Conservation (phyloP, 1,140 invertebrate genomes). For the Cydia splendana region DNA sequence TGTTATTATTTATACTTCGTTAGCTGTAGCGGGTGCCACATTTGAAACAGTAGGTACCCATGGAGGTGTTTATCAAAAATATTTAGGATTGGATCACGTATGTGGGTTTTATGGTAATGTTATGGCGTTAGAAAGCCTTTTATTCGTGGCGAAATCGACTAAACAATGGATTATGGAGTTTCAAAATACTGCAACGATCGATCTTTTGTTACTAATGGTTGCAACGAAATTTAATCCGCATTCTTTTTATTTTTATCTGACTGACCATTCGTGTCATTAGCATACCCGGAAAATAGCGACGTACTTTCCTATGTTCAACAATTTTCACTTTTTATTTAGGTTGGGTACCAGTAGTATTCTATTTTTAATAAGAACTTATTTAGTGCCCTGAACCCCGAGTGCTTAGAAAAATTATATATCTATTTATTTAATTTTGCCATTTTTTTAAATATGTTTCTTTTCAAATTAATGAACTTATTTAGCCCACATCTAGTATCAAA, state of each 20-base stretch:
- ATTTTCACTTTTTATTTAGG: no score
- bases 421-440: no score
- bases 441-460: no score
- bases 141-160: conserved; percentile 42
- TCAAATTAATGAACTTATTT: no score
- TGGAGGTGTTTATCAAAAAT: conserved; percentile 56
- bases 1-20: conserved; percentile 47
- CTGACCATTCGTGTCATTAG: not conserved
- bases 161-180: conserved; percentile 50
- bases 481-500: no score
- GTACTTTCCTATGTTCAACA: no score
- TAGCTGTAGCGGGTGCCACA: conserved; percentile 47
- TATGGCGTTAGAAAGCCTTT: conserved; percentile 53
- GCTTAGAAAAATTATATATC: no score
- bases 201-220: conserved; percentile 40
- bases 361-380: no score
- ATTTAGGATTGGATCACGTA: conserved; percentile 61
- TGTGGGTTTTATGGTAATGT: conserved; percentile 66
- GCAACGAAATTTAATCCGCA: conserved; percentile 27
- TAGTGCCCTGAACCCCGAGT: no score
- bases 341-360: no score
- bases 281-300: not conserved
- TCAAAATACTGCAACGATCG: conserved; percentile 50
- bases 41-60: conserved; percentile 46
- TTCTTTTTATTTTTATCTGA: not conserved